Evolutionary conservation across 2,797 vertebrate genomes (phyloP).

Genomic region (Sternotherus odoratus): DNA sequence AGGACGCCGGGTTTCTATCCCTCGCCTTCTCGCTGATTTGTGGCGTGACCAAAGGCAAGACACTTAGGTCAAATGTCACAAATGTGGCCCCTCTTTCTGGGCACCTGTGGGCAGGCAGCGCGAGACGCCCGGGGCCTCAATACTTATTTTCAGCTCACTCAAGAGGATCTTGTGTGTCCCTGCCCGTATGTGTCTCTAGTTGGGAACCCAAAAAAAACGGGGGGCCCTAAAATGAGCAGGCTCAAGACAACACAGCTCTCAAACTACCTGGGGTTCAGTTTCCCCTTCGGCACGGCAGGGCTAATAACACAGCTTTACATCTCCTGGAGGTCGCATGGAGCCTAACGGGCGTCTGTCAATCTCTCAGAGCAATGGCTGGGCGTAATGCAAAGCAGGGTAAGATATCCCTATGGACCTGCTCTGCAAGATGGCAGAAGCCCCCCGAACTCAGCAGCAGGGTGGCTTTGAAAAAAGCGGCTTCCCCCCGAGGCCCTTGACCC

Average conservation of each 20-base stretch:
- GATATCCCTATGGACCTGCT: not conserved
- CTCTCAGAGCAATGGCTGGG: not conserved
- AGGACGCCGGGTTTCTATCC: not conserved
- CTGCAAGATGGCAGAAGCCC: not conserved
- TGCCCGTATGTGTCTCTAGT: not conserved
- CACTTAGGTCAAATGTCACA: not conserved
- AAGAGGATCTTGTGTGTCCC: not conserved
- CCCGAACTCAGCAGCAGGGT: not conserved
- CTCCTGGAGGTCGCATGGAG: accelerated
- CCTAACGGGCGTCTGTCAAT: accelerated
- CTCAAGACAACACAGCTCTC: not conserved
- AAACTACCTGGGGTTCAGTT: accelerated
- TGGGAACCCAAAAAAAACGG: not conserved
- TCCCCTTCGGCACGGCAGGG: not conserved
- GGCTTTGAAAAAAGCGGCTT: not conserved
- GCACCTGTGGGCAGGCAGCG: not conserved
- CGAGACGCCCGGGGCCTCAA: not conserved
- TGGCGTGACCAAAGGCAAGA: not conserved
- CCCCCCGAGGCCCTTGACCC: not conserved
- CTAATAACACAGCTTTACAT: not conserved
- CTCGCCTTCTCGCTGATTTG: accelerated
- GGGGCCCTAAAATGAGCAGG: not conserved
- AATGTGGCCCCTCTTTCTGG: not conserved
- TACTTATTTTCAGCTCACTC: not conserved
- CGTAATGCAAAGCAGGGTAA: not conserved